Conservation (phyloP, 2,797 vertebrate genomes). For the Poeciliopsis infans region DNA sequence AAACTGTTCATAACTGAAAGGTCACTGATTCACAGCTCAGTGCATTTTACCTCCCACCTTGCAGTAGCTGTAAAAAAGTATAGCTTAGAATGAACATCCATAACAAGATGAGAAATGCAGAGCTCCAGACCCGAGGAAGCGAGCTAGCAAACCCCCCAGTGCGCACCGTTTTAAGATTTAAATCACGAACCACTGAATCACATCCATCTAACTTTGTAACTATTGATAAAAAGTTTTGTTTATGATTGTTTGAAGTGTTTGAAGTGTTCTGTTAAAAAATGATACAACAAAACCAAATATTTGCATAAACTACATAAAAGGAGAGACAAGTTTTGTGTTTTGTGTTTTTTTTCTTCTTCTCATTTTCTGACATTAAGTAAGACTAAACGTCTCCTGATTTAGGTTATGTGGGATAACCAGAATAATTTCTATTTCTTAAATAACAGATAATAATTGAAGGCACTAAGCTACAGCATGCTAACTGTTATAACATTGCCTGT, state of each 20-base stretch:
- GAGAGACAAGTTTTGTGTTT: not conserved
- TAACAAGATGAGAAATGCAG: constrained; percentile 36
- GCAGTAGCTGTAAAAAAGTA: constrained; percentile 22
- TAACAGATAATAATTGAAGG: not conserved
- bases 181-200: constrained; percentile 51
- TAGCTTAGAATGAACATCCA: constrained; percentile 18
- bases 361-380: not conserved
- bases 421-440: not conserved
- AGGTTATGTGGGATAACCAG: not conserved
- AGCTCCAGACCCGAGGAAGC: constrained; percentile 21
- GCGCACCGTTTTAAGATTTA: constrained; percentile 49
- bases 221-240: not conserved
- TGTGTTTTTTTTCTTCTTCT: not conserved
- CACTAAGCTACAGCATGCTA: not conserved
- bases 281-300: not conserved
- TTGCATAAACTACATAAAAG: not conserved
- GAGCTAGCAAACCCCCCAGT: constrained; percentile 31
- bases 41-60: constrained; percentile 33
- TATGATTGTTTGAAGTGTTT: not conserved
- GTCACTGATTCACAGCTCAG: constrained; percentile 43
- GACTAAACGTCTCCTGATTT: not conserved
- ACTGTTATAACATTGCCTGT: not conserved
- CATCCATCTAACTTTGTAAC: not conserved
- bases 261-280: not conserved
- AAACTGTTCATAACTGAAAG: constrained; percentile 59